Conservation (phyloP, 1,140 invertebrate species). For the Pentalonia nigronervosa region DNA sequence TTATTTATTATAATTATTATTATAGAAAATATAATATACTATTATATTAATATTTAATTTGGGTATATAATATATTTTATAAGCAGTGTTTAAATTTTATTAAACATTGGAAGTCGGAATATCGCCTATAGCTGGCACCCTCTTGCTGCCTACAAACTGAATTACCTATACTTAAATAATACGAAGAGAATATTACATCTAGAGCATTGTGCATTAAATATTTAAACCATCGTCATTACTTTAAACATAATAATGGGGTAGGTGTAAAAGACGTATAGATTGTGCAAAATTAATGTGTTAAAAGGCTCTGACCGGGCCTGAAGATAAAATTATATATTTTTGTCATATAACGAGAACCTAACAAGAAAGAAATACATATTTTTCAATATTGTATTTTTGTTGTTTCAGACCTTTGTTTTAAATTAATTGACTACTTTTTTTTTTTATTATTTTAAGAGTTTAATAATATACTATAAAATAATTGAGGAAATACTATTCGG, state of each 20-base stretch:
- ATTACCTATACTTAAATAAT: neutral
- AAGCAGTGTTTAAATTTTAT: neutral
- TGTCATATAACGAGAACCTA: no score
- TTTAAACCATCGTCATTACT: neutral
- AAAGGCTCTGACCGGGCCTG: no score
- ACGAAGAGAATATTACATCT: neutral
- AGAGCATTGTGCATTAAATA: neutral
- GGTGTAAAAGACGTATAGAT: neutral
- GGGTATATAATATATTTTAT: neutral
- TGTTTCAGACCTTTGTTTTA: no score
- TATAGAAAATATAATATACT: neutral
- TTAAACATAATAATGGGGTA: neutral
- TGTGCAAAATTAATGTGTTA: neutral
- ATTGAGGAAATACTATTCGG: no score
- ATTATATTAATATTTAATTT: constrained; percentile 1
- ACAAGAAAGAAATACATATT: no score
- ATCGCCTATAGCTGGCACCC: neutral
- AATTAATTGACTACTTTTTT: no score
- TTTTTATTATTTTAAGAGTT: neutral
- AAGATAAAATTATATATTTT: no score
- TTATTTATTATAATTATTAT: neutral
- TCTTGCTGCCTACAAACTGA: neutral
- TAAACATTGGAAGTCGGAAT: neutral
- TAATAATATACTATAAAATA: neutral
- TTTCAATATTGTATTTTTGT: no score